Conservation (phyloP, 1,140 invertebrate species). For the Drosophila lini region DNA sequence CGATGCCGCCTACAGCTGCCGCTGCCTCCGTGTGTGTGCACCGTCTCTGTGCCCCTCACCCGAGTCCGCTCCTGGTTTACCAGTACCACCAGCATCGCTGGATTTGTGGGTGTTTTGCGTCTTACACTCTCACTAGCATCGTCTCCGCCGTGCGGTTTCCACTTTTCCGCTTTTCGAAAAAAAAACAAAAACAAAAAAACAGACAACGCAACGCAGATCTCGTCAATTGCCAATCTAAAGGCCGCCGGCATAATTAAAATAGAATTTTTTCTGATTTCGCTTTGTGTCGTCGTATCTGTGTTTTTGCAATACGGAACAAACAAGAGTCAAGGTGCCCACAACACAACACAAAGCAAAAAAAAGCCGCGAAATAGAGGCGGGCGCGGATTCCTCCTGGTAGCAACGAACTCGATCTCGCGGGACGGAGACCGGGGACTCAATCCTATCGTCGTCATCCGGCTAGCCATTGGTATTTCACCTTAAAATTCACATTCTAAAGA, state of each 20-base stretch:
- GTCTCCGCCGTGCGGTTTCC: slow-evolving; percentile 53
- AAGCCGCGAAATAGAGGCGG: slow-evolving; percentile 35
- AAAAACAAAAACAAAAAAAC: slow-evolving; percentile 24
- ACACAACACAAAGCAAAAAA: slow-evolving; percentile 9
- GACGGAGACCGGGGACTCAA: background rate
- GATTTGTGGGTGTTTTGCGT: slow-evolving; percentile 66
- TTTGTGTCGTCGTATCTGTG: slow-evolving; percentile 20
- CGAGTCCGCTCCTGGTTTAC: slow-evolving; percentile 2
- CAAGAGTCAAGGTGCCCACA: slow-evolving; percentile 67
- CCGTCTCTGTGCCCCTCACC: background rate
- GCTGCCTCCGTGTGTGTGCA: slow-evolving; percentile 39
- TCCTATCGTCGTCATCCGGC: slow-evolving; percentile 7
- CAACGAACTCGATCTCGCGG: slow-evolving; percentile 42
- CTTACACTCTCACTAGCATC: slow-evolving; percentile 30
- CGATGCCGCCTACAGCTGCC: slow-evolving; percentile 12
- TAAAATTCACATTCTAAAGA: slow-evolving; percentile 6
- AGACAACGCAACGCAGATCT: slow-evolving; percentile 46
- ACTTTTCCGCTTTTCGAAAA: slow-evolving; percentile 66
- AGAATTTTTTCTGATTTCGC: slow-evolving; percentile 49
- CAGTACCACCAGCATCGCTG: slow-evolving; percentile 26
- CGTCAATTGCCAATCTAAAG: slow-evolving; percentile 77
- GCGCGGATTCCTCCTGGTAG: slow-evolving; percentile 35
- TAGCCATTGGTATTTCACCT: slow-evolving; percentile 6
- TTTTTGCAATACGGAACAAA: slow-evolving; percentile 67
- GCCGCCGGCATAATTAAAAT: slow-evolving; percentile 75